Evolutionary conservation across 2,113 vertebrate genomes (phyloP), one percentile per base, ranked within the genome.

Genomic region (Piaya cayana): DNA sequence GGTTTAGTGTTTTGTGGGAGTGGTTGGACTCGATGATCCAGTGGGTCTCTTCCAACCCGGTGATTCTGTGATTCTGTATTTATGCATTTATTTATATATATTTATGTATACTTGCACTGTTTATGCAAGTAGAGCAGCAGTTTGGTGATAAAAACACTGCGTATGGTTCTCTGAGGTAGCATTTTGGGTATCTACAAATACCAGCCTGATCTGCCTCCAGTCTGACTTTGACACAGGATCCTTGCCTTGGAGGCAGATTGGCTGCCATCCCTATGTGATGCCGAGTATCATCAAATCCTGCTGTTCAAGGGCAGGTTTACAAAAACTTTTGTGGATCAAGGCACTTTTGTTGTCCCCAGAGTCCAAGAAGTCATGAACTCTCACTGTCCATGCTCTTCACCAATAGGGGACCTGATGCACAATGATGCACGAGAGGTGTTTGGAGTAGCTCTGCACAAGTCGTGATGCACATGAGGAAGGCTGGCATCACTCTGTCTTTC

Each of bases 41-140:
- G n/a, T n/a, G n/a, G n/a, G n/a, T n/a, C n/a, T n/a, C n/a, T n/a
- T n/a, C n/a, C n/a, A n/a, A n/a, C n/a, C n/a, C n/a, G n/a, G n/a
- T n/a, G n/a, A n/a, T n/a, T n/a, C n/a, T n/a, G n/a, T n/a, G n/a
- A n/a, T n/a, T n/a, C 2, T 3, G 16, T 18, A 45, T 45, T 45
- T 45, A 45, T 45, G 45, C 19, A 47, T 47, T 19, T 47, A 47
- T 47, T 47, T 47, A 19, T 47, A 47, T 47, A 18, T 47, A 47
- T 47, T 49, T 49, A 49, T 23, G 11, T 22, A 49, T 49, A 49
- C 47, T 49, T 49, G 22, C 47, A 49, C 47, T 49, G 47, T 49
- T 22, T 49, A 45, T 3, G 3, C 0, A 7, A 7, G 0, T 37
- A 11, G 47, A 60, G 42, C 22, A 62, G n/a, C n/a, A 55, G 5